Evolutionary conservation across 1,140 invertebrate species (phyloP), one percentile per base, ranked within the genome.

Genomic region (Drosophila sturtevanti): DNA sequence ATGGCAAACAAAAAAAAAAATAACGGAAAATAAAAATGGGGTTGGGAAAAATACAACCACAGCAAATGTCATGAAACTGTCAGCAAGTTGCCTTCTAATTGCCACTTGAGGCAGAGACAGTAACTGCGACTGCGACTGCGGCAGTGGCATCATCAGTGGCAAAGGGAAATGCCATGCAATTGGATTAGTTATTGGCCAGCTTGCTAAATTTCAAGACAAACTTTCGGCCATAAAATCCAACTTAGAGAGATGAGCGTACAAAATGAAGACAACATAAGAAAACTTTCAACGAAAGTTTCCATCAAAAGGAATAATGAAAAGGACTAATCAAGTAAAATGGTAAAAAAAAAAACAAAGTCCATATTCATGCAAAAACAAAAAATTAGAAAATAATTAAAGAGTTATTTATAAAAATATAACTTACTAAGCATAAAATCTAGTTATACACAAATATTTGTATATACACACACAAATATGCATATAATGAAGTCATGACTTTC

Each of bases 51-150:
- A 48, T 21, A 48, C 6, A 48, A 18, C 10, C 35, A 34, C 60
- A 56, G 69, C n/a, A 73, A 74, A 66, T 73, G 61, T 74, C 71
- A 44, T 61, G 54, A 34, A 56, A 34, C 54, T 34, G 54, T 56
- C 54, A 44, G 69, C 60, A 72, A 61, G 72, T 71, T 34, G 67
- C 61, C 54, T 60, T 63, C 62, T 74, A 74, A 74, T 74, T 74
- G 72, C 72, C 55, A 22, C 70, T 60, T 52, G 54, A 41, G 54
- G 24, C 7, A 35, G 52, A n/a, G 21, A n/a, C 5, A 24, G 38
- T 24, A 35, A 21, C 38, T 27, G 44, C 10, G 16, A 48, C 48
- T 7, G 35, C 10, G 5, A 35, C 31, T 35, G 16, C 24, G 14
- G 21, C 52, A 31, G 24, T 48, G 3, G 3, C 18, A 41, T 38